Conservation (phyloP, 2,888 invertebrate species). For the Ophion costatus region DNA sequence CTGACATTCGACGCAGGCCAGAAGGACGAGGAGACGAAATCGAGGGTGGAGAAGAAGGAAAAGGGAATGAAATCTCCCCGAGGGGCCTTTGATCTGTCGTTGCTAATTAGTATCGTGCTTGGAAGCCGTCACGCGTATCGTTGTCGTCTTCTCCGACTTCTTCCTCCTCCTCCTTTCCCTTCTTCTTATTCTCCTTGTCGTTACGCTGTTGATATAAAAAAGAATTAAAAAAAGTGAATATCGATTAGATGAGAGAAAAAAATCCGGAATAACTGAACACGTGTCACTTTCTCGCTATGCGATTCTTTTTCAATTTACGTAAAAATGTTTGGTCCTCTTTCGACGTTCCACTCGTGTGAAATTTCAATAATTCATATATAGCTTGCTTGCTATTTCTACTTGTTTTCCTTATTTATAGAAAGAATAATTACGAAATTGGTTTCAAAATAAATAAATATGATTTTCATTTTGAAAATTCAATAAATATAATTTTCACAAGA, state of each 20-base stretch:
- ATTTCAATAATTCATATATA: too few relatives aligned
- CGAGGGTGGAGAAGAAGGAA: slow-evolving; percentile 46
- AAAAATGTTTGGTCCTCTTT: not conserved
- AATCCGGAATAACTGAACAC: not conserved
- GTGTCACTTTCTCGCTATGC: not conserved
- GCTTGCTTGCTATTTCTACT: not conserved
- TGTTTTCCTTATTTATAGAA: not conserved
- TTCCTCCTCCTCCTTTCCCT: slow-evolving; percentile 51
- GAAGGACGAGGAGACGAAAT: slow-evolving; percentile 50
- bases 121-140: slow-evolving; percentile 64
- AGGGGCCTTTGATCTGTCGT: slow-evolving; percentile 70
- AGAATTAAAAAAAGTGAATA: slow-evolving; percentile 4
- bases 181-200: slow-evolving; percentile 16
- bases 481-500: too few relatives aligned
- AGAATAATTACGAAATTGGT: not conserved
- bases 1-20: slow-evolving; percentile 19
- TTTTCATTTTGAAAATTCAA: too few relatives aligned
- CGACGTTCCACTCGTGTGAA: too few relatives aligned
- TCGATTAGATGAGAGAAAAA: slow-evolving; percentile 26
- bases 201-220: not conserved
- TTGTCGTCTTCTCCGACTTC: slow-evolving; percentile 57
- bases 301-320: not conserved
- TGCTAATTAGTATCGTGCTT: slow-evolving; percentile 70
- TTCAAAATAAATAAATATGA: too few relatives aligned
- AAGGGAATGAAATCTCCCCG: slow-evolving; percentile 63